Evolutionary conservation across 2,113 vertebrate species (phyloP).

Genomic region (Brienomyrus brachyistius): DNA sequence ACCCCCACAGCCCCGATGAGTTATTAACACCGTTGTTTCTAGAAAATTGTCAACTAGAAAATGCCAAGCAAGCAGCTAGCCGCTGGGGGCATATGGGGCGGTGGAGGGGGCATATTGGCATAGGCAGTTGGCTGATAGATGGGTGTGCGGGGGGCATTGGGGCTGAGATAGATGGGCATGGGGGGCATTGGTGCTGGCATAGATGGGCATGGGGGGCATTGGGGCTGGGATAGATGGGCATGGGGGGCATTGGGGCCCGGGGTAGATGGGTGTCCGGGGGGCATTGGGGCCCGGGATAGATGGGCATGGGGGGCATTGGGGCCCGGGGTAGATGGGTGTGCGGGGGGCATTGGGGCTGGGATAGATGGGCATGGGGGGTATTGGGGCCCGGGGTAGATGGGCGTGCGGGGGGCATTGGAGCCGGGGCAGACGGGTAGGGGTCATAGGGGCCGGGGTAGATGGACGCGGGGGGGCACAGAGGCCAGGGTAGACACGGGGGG

Average conservation of each 20-base stretch:
- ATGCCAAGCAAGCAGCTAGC: constrained; percentile 1
- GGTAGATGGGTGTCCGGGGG: no score
- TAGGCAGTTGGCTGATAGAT: neutral
- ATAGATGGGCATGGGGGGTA: no score
- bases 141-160: neutral
- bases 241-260: no score
- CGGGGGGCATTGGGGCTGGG: neutral
- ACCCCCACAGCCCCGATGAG: neutral
- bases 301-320: no score
- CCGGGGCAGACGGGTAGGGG: neutral
- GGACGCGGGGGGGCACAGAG: neutral
- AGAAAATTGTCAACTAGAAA: constrained; percentile 1
- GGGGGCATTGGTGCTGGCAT: no score
- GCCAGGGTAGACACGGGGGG: neutral
- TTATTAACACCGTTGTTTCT: constrained; percentile 21
- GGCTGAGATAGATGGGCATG: no score
- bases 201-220: no score
- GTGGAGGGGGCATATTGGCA: neutral
- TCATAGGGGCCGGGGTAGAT: neutral
- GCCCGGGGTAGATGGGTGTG: no score
- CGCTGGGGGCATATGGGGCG: neutral
- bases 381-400: no score
- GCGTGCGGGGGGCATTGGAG: neutral
- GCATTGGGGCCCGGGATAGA: no score
- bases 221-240: no score